Percentiles rank a stretch among this genome's conserved stretches.
These are phyloP conservation scores for Cheilosia grossa DNA, from an alignment of 2,888 invertebrate genomes.

Conservation along the genomic window DNA sequence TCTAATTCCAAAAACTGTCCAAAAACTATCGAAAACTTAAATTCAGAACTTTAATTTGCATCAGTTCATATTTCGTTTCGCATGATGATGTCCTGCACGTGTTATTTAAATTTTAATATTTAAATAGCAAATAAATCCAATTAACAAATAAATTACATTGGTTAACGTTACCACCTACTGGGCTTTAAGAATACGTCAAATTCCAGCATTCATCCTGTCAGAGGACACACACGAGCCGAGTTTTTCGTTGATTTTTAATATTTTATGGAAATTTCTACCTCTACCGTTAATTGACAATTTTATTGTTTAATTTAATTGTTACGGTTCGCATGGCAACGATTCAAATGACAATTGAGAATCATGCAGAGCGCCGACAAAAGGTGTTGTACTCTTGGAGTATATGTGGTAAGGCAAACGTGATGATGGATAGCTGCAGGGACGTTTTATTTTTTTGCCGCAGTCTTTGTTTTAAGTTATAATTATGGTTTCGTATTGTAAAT, in stretches of 20 bases:
- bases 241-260: conserved; percentile 62
- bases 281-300: conserved; percentile 15
- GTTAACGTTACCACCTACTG: neutral
- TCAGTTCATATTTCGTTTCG: neutral
- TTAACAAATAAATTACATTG: conserved; percentile 42
- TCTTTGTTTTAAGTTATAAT: no score
- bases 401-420: no score
- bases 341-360: neutral
- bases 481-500: no score
- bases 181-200: conserved; percentile 3
- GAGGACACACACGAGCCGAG: conserved; percentile 15
- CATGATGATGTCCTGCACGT: neutral
- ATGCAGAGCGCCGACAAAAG: no score
- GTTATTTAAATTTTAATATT: conserved; percentile 41
- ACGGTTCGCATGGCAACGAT: neutral
- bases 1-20: no score
- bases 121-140: conserved; percentile 39
- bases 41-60: neutral
- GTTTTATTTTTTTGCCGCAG: no score
- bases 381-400: no score
- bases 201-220: neutral
- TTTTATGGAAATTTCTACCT: conserved; percentile 23
- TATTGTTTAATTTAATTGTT: conserved; percentile 45
- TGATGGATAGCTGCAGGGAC: no score
- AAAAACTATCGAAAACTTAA: no score